phyloP scores from a whole-genome alignment of 1,140 invertebrate species.

The Diorhabda elongata region DNA sequence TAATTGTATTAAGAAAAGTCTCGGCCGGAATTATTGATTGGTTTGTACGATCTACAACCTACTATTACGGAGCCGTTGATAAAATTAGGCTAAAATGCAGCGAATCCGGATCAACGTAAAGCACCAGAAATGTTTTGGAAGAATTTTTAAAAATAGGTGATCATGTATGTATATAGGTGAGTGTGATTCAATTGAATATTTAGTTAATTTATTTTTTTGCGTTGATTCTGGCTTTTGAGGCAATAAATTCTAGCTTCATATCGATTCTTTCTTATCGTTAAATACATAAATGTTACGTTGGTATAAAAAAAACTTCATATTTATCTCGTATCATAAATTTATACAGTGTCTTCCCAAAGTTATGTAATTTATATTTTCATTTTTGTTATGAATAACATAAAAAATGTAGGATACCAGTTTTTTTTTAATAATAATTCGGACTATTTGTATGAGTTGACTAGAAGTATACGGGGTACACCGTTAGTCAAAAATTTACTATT shows the following conservation, averaged over 20 bases:
- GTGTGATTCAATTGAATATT: constrained; percentile 8
- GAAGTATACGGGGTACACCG: no score
- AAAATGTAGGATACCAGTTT: no score
- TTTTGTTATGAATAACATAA: no score
- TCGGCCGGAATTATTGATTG: constrained; percentile 35
- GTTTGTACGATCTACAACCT: constrained; percentile 9
- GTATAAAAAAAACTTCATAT: no score
- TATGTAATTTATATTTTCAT: no score
- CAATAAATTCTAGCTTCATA: not conserved
- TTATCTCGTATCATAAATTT: no score
- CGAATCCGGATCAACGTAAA: constrained; percentile 31
- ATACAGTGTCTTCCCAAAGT: no score
- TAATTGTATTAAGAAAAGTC: not conserved
- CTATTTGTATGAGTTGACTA: no score
- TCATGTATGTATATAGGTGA: constrained; percentile 41
- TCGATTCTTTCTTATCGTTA: not conserved
- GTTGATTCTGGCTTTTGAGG: no score
- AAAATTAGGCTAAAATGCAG: constrained; percentile 34
- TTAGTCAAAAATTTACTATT: no score
- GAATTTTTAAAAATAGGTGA: constrained; percentile 40
- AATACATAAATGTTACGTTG: not conserved
- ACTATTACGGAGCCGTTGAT: constrained; percentile 2
- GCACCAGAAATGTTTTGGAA: constrained; percentile 33
- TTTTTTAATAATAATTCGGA: no score
- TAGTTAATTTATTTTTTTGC: not conserved